Base-by-base conservation (phyloP, 2,113 vertebrate genomes). In the Forbesichthys agassizii region DNA sequence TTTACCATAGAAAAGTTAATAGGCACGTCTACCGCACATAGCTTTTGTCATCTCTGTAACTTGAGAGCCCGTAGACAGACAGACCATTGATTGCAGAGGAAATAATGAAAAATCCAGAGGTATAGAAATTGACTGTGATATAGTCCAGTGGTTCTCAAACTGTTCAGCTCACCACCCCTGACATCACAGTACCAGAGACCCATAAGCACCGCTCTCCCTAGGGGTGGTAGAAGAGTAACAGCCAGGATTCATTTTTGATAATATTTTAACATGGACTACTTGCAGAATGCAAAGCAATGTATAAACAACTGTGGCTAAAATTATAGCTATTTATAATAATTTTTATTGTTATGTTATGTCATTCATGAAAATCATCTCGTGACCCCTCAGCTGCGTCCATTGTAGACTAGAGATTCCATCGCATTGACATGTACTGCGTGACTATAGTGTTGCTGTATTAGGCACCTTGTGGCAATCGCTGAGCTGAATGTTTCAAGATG, bases 1-100 rank as follows among this genome's bases (percentile, higher is more conserved):
- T 69, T 16, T 61, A 59, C 57, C 42, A 33, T 33, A 3, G 20
- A n/a, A 16, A 69, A 58, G 42, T 48, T 61, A 63, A 68, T 48
- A 68, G 62, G 46, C 49, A 33, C 46, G 57, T 68, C 57, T 16
- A 77, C 66, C 72, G 66, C 66, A 77, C 82, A 73, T 75, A 78
- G 64, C 60, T 36, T 66, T 68, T 75, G 72, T 86, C 77, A 69
- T 48, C 36, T 42, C 36, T 1, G 36, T 84, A 66, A 49, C 67
- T n/a, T 57, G 58, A 75, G 48, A 74, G 52, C 64, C 33, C 42
- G 63, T 74, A 65, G 60, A 78, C 67, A 69, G 74, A 61, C 27
- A 53, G 55, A 72, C 57, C 59, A 74, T 62, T 74, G 80, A 81
- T 75, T 74, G 77, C 62, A 18, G 16, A 51, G 54, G 56, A 27